A percentile compares a stretch with the other conserved stretches of the same genome.
Conservation (phyloP, 2,888 invertebrate genomes). For the Oxycera nigricornis region DNA sequence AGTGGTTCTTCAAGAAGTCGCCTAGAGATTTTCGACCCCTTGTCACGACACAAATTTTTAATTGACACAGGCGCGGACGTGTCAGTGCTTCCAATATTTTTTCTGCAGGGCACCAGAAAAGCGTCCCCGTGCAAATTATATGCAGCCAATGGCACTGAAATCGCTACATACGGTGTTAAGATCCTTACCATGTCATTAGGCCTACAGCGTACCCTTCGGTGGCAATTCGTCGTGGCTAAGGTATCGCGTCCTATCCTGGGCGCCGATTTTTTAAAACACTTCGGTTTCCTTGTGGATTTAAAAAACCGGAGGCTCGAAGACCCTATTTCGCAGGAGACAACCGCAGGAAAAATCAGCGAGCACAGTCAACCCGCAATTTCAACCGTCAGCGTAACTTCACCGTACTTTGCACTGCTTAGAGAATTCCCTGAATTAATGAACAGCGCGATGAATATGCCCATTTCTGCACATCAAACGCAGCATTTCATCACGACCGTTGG, state of each 20-base stretch:
- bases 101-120: too few relatives aligned
- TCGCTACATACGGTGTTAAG: constrained; percentile 28
- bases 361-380: background rate
- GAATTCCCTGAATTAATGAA: background rate
- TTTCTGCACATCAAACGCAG: background rate
- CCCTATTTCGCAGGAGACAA: background rate
- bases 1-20: background rate
- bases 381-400: background rate
- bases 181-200: constrained; percentile 32
- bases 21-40: background rate
- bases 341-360: background rate
- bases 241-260: constrained; percentile 42
- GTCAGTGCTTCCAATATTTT: too few relatives aligned
- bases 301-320: constrained; percentile 11
- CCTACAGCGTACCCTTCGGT: constrained; percentile 40
- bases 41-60: constrained; percentile 1
- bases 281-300: constrained; percentile 41
- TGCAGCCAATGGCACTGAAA: background rate
- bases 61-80: constrained; percentile 32
- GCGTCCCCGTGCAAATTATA: too few relatives aligned
- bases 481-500: constrained; percentile 42
- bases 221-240: too few relatives aligned
- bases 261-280: constrained; percentile 40
- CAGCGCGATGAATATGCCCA: background rate
- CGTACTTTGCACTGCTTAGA: background rate